Percentiles rank a stretch among this genome's conserved stretches.
phyloP scores from a whole-genome alignment of 1,140 invertebrate genomes.

The Platyscapa corneri region DNA sequence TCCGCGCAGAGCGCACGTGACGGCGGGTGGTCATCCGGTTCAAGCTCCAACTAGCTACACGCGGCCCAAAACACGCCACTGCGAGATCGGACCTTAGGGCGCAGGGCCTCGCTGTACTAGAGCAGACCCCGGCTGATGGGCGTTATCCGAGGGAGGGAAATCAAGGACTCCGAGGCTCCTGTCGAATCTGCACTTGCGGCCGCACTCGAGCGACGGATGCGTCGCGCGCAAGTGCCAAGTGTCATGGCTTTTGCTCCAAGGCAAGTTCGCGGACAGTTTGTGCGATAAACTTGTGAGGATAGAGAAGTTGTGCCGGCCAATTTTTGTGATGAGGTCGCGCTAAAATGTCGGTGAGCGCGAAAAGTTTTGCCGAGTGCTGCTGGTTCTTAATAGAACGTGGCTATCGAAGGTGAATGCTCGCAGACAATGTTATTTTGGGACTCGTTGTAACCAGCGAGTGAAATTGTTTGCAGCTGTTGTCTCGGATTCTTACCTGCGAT shows the following conservation, averaged over 20 bases:
- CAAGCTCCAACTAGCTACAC: not conserved
- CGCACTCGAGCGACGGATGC: too few species aligned
- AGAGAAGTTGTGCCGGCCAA: not conserved
- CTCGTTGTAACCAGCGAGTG: not conserved
- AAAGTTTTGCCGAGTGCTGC: not conserved
- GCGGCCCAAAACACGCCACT: not conserved
- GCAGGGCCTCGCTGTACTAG: not conserved
- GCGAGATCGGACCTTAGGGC: not conserved
- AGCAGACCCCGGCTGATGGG: not conserved
- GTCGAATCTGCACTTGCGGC: too few species aligned
- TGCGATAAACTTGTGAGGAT: not conserved
- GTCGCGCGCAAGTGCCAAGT: too few species aligned
- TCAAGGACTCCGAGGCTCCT: not conserved
- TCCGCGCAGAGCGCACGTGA: not conserved
- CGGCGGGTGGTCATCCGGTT: too few species aligned
- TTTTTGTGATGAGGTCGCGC: not conserved
- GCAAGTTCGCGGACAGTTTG: too few species aligned
- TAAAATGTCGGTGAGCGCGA: not conserved
- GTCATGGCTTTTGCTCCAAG: too few species aligned
- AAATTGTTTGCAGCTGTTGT: not conserved
- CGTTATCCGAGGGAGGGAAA: not conserved
- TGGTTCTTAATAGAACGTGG: not conserved
- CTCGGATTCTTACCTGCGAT: not conserved
- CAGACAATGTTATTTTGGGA: not conserved
- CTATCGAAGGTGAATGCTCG: not conserved